Base-by-base conservation (phyloP, 92 coral and sea anemone genomes). In the Palythoa heliodiscus region DNA sequence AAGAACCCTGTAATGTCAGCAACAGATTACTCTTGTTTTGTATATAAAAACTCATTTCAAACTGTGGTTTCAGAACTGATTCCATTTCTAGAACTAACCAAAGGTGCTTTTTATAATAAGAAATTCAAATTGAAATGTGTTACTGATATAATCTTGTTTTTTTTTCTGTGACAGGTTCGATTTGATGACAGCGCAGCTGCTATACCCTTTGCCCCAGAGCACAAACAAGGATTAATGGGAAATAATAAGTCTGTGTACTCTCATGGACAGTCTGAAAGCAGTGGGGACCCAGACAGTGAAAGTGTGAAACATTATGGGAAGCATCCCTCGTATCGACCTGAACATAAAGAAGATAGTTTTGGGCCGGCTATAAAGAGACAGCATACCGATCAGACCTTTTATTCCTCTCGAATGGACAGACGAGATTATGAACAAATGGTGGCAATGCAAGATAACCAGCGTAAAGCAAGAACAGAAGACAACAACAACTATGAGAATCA, bases 121-220 rank as follows among this genome's bases (percentile, higher is more conserved):
- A 8, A 24, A 3, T 39, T 63, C 16, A 68, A 9, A 37, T 15
- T 68, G 40, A 66, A 54, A 19, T 16, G 8, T 70, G 69, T 17
- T 35, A 15, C n/a, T 70, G 63, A 37, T 19, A 6, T 8, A 76
- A 39, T 47, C 25, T 4, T 52, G 71, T 13, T 5, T 82, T 43
- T 71, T 25, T 89, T 25, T 20, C 70, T 12, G 2, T 72, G n/a
- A 35, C 86, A 93, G 98, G 98, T 93, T 63, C 88, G 91, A 38
- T 93, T 90, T 90, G 98, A 92, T 58, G 98, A 94, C 63, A 68
- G 85, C 70, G 64, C 88, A 43, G 81, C 7, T 43, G 50, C 82
- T 16, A 57, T 76, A 5, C 86, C 91, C 57, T 86, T 73, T 67
- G 76, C 77, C 1, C n/a, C 93, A 50, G 90, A 87, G 35, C 80